Percentiles rank a stretch among this genome's conserved stretches.
Evolutionary conservation across 1,140 invertebrate genomes (phyloP).

Genomic region (Drosophila carrolli): DNA sequence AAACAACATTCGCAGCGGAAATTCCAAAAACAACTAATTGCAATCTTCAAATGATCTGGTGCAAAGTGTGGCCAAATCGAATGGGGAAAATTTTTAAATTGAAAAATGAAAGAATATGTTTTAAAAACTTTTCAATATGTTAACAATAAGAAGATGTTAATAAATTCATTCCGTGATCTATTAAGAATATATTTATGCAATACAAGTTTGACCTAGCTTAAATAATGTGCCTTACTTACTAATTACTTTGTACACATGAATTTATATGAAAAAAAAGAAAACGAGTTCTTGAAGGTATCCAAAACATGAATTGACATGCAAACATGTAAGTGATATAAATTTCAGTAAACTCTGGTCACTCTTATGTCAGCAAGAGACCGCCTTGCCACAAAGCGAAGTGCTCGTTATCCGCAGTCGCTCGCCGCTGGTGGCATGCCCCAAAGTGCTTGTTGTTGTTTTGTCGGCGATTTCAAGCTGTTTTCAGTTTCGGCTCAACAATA

Average conservation of each 20-base stretch:
- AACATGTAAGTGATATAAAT: too few species aligned
- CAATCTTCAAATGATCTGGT: conserved; percentile 5
- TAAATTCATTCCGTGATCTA: too few species aligned
- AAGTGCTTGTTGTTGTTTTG: conserved; percentile 38
- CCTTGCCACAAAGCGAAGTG: conserved; percentile 6
- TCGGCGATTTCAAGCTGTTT: conserved; percentile 12
- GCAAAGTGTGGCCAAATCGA: background rate
- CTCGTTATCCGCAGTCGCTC: conserved; percentile 26
- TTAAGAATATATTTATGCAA: too few species aligned
- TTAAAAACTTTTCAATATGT: too few species aligned
- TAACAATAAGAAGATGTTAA: too few species aligned
- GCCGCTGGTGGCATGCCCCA: conserved; percentile 69
- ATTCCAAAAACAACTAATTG: conserved; percentile 58
- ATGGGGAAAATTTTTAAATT: background rate
- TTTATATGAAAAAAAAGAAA: too few species aligned
- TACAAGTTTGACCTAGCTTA: too few species aligned
- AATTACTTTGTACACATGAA: too few species aligned
- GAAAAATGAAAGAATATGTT: too few species aligned
- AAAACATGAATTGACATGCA: too few species aligned
- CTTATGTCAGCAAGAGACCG: background rate
- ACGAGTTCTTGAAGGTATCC: too few species aligned
- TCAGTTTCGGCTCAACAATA: conserved; percentile 44
- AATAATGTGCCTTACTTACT: too few species aligned
- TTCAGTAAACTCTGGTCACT: background rate
- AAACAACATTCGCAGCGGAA: conserved; percentile 62